These are phyloP conservation scores for Colistium nudipinnis DNA, from an alignment of 2,113 vertebrate genomes.

Conservation along the genomic window DNA sequence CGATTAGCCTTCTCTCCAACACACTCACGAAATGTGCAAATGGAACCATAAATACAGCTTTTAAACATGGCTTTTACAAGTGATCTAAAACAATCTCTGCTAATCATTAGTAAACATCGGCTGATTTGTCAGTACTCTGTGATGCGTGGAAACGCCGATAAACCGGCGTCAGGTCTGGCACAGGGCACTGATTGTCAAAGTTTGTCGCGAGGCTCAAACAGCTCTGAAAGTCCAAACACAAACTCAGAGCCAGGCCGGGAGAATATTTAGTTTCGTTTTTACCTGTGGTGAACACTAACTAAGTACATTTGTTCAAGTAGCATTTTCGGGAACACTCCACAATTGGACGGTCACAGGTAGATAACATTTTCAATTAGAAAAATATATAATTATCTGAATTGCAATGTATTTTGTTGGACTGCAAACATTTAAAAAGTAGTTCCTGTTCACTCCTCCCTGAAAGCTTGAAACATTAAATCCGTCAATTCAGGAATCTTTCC, in stretches of 20 bases:
- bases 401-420: neutral
- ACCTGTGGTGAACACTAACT: too few species aligned
- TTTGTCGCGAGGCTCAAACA: conserved; percentile 47
- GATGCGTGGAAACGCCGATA: conserved; percentile 88
- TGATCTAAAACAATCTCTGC: conserved; percentile 95
- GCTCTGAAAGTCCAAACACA: conserved; percentile 45
- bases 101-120: conserved; percentile 95
- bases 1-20: conserved; percentile 88
- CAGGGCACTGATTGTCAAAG: conserved; percentile 36
- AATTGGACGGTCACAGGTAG: too few species aligned
- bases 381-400: too few species aligned
- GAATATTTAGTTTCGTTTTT: neutral
- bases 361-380: too few species aligned
- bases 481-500: too few species aligned
- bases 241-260: conserved; percentile 19
- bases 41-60: conserved; percentile 99
- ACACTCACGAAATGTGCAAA: conserved; percentile 93
- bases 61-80: conserved; percentile 92
- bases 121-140: conserved; percentile 92
- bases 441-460: neutral
- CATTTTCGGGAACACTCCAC: too few species aligned
- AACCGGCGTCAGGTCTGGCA: conserved; percentile 85
- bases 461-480: too few species aligned
- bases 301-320: too few species aligned
- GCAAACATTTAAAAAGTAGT: neutral